Evolutionary conservation across 2,888 invertebrate genomes (phyloP).

Genomic region (Gnatocerus cornutus): DNA sequence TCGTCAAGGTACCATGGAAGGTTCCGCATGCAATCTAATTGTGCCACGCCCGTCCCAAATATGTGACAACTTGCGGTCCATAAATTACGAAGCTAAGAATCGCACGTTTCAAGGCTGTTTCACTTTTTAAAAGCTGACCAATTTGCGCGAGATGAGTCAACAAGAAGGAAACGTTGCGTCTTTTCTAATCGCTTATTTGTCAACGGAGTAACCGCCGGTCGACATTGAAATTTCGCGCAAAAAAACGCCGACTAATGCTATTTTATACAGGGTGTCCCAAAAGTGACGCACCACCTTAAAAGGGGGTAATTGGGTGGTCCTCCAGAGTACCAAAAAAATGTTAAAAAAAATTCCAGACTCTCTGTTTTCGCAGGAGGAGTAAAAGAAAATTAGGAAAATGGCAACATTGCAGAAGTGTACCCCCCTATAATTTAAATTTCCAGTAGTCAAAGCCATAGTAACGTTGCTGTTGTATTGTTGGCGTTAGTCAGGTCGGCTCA

Average conservation of each 20-base stretch:
- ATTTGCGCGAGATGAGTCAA: conserved; percentile 43
- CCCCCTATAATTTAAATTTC: too few relatives aligned
- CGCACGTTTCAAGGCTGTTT: conserved; percentile 43
- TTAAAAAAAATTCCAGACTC: too few relatives aligned
- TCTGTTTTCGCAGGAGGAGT: too few relatives aligned
- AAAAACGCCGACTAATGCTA: conserved; percentile 35
- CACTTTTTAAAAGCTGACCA: conserved; percentile 35
- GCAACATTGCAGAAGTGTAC: too few relatives aligned
- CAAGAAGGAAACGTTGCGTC: conserved; percentile 42
- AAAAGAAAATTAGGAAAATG: too few relatives aligned
- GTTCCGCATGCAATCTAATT: conserved; percentile 51
- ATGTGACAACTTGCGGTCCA: conserved; percentile 44
- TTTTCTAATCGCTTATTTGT: conserved; percentile 44
- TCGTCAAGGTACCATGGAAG: conserved; percentile 47
- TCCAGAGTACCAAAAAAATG: too few relatives aligned
- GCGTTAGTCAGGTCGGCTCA: too few relatives aligned
- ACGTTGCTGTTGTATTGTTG: too few relatives aligned
- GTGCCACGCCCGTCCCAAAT: conserved; percentile 51
- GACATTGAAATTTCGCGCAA: conserved; percentile 45
- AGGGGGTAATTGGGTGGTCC: too few relatives aligned
- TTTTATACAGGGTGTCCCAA: too few relatives aligned
- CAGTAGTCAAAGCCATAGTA: too few relatives aligned
- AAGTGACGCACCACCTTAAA: too few relatives aligned
- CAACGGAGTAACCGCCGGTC: conserved; percentile 43
- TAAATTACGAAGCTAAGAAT: conserved; percentile 41